Percentiles rank a stretch among this genome's conserved stretches.
Conservation (phyloP, 2,113 vertebrate genomes). For the Sclerurus mexicanus region DNA sequence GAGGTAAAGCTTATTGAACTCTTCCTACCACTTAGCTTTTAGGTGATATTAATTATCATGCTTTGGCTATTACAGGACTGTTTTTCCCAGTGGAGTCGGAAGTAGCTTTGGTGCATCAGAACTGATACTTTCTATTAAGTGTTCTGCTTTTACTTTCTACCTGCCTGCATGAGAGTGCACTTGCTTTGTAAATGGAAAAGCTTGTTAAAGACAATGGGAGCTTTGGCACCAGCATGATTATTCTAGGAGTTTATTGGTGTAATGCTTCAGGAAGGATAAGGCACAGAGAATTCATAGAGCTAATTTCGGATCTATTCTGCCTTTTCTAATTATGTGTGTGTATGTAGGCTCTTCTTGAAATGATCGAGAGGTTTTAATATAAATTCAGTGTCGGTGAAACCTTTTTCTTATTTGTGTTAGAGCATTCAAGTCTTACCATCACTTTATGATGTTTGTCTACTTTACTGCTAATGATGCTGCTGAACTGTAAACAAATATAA, state of each 20-base stretch:
- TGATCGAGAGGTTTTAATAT: background rate
- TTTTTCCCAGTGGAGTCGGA: background rate
- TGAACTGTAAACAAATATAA: conserved; percentile 7
- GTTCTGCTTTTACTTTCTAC: background rate
- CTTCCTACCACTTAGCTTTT: background rate
- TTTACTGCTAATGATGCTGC: conserved; percentile 23
- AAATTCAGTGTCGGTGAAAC: background rate
- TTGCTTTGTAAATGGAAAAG: background rate
- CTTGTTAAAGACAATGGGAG: background rate
- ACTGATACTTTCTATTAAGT: background rate
- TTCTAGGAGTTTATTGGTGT: background rate
- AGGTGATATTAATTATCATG: background rate
- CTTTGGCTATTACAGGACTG: background rate
- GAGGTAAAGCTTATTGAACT: background rate
- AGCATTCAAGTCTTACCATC: background rate
- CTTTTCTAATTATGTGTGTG: background rate
- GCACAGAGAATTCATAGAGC: background rate
- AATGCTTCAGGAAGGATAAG: background rate
- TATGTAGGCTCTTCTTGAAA: background rate
- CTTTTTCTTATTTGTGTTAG: background rate
- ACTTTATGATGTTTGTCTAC: conserved; percentile 31
- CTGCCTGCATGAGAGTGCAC: background rate
- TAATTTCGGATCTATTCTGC: background rate
- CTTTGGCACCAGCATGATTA: background rate
- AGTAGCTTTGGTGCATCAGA: background rate